These are phyloP conservation scores for Phlogophora meticulosa DNA, from an alignment of 2,888 invertebrate genomes.

Conservation along the genomic window DNA sequence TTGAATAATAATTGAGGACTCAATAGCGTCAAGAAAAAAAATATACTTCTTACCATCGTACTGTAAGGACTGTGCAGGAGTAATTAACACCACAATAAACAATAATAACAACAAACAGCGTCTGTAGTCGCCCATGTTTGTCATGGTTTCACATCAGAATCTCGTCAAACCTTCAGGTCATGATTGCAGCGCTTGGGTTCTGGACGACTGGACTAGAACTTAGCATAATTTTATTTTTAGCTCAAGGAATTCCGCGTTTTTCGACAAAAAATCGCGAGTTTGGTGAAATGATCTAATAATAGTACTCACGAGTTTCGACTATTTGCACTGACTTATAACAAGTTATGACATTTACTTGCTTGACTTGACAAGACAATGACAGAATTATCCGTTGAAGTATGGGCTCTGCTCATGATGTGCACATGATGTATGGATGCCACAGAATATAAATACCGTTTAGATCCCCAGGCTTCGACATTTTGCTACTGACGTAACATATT, in stretches of 20 bases:
- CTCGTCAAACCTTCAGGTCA: constrained; percentile 19
- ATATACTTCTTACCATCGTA: constrained; percentile 80
- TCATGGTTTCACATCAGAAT: constrained; percentile 32
- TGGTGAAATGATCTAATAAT: constrained; percentile 16
- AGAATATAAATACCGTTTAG: too few relatives aligned
- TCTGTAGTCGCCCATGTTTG: constrained; percentile 59
- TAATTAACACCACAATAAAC: constrained; percentile 66
- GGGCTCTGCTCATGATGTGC: too few relatives aligned
- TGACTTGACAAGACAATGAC: too few relatives aligned
- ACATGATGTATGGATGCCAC: too few relatives aligned
- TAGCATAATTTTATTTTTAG: constrained; percentile 53
- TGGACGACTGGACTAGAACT: constrained; percentile 19
- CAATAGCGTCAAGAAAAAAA: background rate
- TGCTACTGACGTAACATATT: too few relatives aligned
- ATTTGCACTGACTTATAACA: constrained; percentile 19
- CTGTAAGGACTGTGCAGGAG: constrained; percentile 70
- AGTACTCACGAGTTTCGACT: constrained; percentile 15
- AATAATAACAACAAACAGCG: constrained; percentile 65
- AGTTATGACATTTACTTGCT: too few relatives aligned
- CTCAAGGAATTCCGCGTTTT: constrained; percentile 30
- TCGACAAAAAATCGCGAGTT: constrained; percentile 23
- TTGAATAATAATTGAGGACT: background rate
- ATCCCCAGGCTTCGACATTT: too few relatives aligned
- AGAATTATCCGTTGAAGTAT: too few relatives aligned
- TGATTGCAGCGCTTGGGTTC: constrained; percentile 12